Conservation (phyloP, 2,888 invertebrate species). For the Caenorhabditis drosophilae region DNA sequence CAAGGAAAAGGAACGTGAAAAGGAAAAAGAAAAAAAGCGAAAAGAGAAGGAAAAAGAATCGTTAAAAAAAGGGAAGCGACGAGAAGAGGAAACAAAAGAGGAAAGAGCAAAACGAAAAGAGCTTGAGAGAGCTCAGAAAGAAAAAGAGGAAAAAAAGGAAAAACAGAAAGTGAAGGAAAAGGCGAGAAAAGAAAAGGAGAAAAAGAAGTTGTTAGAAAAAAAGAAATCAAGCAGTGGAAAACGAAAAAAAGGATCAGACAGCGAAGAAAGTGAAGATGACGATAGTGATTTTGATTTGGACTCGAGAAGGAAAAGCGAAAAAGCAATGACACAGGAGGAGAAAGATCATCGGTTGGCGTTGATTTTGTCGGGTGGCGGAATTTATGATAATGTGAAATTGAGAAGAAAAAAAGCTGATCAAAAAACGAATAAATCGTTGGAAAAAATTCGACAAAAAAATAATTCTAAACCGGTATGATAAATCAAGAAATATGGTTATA, state of each 20-base stretch:
- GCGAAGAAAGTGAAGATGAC: slow-evolving; percentile 3
- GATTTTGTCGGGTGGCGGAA: slow-evolving; percentile 14
- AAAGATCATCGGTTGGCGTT: slow-evolving; percentile 27
- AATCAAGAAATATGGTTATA: background rate
- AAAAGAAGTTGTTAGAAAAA: slow-evolving; percentile 8
- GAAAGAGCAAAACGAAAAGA: slow-evolving; percentile 7
- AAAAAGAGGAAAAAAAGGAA: slow-evolving; percentile 22
- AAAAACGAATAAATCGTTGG: slow-evolving; percentile 9
- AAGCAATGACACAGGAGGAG: slow-evolving; percentile 26
- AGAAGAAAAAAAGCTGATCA: slow-evolving; percentile 9
- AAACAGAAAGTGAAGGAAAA: slow-evolving; percentile 10
- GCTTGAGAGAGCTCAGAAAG: too few species aligned
- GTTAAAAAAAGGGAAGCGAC: slow-evolving; percentile 16
- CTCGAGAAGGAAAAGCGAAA: slow-evolving; percentile 3
- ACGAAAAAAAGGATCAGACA: slow-evolving; percentile 15
- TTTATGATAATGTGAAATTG: slow-evolving; percentile 17
- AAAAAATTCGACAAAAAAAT: slow-evolving; percentile 20
- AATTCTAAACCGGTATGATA: background rate
- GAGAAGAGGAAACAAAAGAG: slow-evolving; percentile 11
- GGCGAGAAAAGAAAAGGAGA: slow-evolving; percentile 8
- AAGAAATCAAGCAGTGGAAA: slow-evolving; percentile 12
- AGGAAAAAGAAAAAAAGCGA: slow-evolving; percentile 2
- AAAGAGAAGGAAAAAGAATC: background rate
- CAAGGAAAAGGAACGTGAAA: slow-evolving; percentile 11
- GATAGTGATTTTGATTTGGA: slow-evolving; percentile 11